Evolutionary conservation across 2,888 invertebrate species (phyloP).

Genomic region (Watsonalla binaria): DNA sequence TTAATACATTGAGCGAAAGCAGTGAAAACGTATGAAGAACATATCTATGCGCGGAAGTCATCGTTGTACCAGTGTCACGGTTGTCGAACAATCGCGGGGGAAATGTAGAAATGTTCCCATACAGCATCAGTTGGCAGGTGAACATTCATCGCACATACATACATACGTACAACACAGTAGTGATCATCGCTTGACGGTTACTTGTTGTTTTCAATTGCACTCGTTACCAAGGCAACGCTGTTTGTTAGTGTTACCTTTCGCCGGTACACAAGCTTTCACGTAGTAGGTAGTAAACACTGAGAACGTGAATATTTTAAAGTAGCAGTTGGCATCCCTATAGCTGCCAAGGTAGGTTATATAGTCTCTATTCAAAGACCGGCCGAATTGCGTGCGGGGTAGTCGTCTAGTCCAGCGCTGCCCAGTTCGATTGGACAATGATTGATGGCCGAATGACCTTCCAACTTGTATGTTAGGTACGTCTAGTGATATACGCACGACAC

Average conservation of each 20-base stretch:
- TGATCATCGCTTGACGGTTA: conserved; percentile 43
- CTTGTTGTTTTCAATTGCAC: conserved; percentile 44
- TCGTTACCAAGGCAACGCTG: conserved; percentile 51
- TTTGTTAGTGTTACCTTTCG: conserved; percentile 37
- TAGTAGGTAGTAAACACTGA: conserved; percentile 17
- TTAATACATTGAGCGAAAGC: conserved; percentile 12
- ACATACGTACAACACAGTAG: conserved; percentile 29
- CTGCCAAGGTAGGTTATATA: conserved; percentile 9
- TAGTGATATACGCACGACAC: conserved; percentile 44
- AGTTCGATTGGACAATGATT: conserved; percentile 46
- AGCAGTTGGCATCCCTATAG: conserved; percentile 12
- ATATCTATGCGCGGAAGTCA: conserved; percentile 24
- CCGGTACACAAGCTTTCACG: conserved; percentile 26
- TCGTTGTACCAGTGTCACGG: conserved; percentile 27
- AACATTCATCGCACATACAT: conserved; percentile 34
- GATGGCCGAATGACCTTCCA: conserved; percentile 56
- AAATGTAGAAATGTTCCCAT: conserved; percentile 73
- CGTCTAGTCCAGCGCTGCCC: conserved; percentile 12
- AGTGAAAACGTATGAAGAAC: conserved; percentile 15
- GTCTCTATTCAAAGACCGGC: conserved; percentile 14
- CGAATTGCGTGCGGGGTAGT: conserved; percentile 33
- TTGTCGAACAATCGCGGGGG: conserved; percentile 30
- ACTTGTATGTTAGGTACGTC: conserved; percentile 38
- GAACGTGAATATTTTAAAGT: not conserved
- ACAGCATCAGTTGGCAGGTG: conserved; percentile 72